Base-by-base conservation (phyloP, 2,113 vertebrate species). In the Terrapene triunguis region DNA sequence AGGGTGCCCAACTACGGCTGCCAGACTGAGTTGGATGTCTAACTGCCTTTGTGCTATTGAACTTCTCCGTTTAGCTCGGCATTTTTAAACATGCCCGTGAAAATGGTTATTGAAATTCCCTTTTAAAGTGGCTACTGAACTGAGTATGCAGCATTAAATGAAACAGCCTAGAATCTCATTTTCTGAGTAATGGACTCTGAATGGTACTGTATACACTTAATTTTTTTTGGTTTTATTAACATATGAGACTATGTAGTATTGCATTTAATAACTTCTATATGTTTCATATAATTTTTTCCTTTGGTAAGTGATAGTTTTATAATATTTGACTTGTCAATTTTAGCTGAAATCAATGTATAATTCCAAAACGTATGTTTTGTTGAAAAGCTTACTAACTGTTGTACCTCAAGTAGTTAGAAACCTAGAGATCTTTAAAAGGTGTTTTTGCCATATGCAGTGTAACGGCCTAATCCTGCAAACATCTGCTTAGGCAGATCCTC, bases 51-150 rank as follows among this genome's bases (percentile, higher is more conserved):
- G 74, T 78, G 42, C 42, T 38, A 14, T 47, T 27, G 42, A 78
- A 6, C 13, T 13, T 47, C 74, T 78, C 24, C 22, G 3, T 25
- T 78, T 78, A n/a, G 16, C n/a, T 55, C 89, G 82, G 3, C 59
- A 44, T 74, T 91, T 94, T 84, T 82, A 32, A 25, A 35, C 89
- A 1, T 32, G 14, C 35, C 44, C 27, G 22, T 29, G 83, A 92
- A 93, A 96, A 29, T 10, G 82, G 44, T 42, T 22, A 72, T 47
- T 72, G 29, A 88, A 78, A 29, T 78, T 86, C 83, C 69, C 80
- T 76, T 93, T 76, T 35, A 27, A 85, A 78, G 50, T 25, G 92
- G 65, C 35, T 79, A 57, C 48, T 83, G 29, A 92, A 91, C n/a
- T 53, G 6, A 69, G 35, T 27, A 65, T 50, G 79, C 78, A 48